Conservation (phyloP, 2,113 vertebrate species). For the Hyperopisus bebe region DNA sequence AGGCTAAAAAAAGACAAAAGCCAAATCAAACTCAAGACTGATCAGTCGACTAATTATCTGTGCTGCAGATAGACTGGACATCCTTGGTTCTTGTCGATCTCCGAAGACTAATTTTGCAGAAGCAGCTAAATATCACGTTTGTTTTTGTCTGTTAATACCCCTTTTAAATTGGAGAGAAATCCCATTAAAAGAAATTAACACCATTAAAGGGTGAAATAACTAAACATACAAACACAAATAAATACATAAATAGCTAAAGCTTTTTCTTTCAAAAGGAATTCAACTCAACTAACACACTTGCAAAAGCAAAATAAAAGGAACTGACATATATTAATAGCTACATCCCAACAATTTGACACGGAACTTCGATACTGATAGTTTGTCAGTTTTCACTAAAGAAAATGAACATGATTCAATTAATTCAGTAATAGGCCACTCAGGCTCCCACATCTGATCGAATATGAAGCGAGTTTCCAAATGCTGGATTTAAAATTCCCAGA, state of each 20-base stretch:
- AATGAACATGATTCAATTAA: neutral
- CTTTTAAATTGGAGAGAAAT: neutral
- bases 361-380: neutral
- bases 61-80: neutral
- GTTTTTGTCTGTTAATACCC: neutral
- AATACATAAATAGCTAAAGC: neutral
- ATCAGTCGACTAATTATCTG: constrained; percentile 25
- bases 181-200: neutral
- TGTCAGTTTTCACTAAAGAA: neutral
- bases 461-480: neutral
- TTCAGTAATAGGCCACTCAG: neutral
- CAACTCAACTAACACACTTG: neutral
- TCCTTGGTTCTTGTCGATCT: neutral
- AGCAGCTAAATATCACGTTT: neutral
- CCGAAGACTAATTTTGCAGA: neutral
- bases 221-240: neutral
- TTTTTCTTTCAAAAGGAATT: neutral
- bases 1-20: neutral
- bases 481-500: neutral
- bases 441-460: neutral
- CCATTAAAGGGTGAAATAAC: neutral
- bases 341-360: neutral
- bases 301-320: neutral
- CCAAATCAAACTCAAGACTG: constrained; percentile 17
- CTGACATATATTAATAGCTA: neutral